Evolutionary conservation across 2,797 vertebrate genomes (phyloP).

Genomic region (Onychomys leucogaster): DNA sequence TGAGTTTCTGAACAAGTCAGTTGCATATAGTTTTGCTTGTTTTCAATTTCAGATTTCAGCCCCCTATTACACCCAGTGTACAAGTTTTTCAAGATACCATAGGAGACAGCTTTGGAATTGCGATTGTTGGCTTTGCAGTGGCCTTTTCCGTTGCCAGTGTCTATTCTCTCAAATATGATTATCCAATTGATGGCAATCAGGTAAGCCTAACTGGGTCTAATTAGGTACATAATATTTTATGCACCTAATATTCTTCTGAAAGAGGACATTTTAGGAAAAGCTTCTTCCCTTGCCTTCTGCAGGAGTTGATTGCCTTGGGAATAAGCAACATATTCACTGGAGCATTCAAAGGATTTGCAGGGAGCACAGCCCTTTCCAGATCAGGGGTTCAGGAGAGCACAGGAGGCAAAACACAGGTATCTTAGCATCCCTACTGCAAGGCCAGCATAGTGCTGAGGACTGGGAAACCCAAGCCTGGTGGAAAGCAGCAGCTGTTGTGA

Average conservation of each 20-base stretch:
- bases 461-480: neutral
- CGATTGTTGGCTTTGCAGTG: constrained; percentile 95
- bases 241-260: neutral
- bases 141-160: constrained; percentile 96
- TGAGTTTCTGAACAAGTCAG: neutral
- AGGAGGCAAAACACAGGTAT: constrained; percentile 98
- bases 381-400: constrained; percentile 97
- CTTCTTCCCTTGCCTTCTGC: constrained; percentile 44
- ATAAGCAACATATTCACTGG: constrained; percentile 94
- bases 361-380: constrained; percentile 96
- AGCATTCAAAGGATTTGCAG: constrained; percentile 93
- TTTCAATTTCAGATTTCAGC: constrained; percentile 90
- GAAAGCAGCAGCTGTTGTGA: neutral
- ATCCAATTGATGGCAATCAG: constrained; percentile 95
- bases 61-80: constrained; percentile 89
- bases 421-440: neutral
- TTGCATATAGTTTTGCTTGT: neutral
- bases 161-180: constrained; percentile 96
- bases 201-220: constrained; percentile 81
- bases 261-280: neutral
- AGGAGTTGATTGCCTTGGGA: constrained; percentile 98
- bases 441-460: neutral
- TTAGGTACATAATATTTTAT: neutral
- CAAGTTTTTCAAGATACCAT: constrained; percentile 88
- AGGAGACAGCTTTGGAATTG: constrained; percentile 93